Evolutionary conservation across 2,113 vertebrate species (phyloP), one percentile per base, ranked within the genome.

Genomic region (Haemorhous mexicanus): DNA sequence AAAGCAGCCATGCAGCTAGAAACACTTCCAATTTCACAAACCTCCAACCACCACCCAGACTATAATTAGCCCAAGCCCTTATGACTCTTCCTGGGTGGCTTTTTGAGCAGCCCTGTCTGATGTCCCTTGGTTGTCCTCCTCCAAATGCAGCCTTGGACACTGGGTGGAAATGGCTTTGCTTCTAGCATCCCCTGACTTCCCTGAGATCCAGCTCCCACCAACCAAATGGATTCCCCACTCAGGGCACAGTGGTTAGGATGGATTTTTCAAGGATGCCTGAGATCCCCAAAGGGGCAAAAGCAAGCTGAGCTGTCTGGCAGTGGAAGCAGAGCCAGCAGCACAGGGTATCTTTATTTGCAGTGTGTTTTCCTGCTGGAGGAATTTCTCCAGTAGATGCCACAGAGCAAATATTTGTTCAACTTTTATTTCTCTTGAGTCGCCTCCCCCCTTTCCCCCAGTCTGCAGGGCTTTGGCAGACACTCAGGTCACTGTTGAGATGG

Each of bases 341-440:
- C 1, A 93, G 84, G 66, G 16, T 82, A 84, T 84, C 93, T 95
- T 95, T 95, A 95, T 94, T 91, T 93, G 81, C 93, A 80, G 63
- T 32, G 56, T 53, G 84, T 89, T 96, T 91, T 95, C 74, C 75
- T 68, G 74, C 70, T 41, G 82, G 55, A 94, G 91, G 91, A 95
- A 94, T 94, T 95, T 70, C 94, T 90, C 78, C 35, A 6, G 62
- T 74, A 89, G 89, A 91, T 96, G 84, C 94, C 94, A 95, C 84
- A 76, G 90, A 95, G 93, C 89, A 95, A 97, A 95, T 95, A 96
- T 95, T 97, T 93, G 89, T 63, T 50, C 87, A 80, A 44, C 55
- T 88, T 87, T 76, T 75, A 93, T 94, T 95, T 94, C 94, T 95
- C 82, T 77, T 87, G 89, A 61, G 58, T 73, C 6, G 43, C 58